A percentile compares a stretch with the other conserved stretches of the same genome.
Conservation (phyloP, 1,140 invertebrate genomes). For the Pseudomyrmex sp. region DNA sequence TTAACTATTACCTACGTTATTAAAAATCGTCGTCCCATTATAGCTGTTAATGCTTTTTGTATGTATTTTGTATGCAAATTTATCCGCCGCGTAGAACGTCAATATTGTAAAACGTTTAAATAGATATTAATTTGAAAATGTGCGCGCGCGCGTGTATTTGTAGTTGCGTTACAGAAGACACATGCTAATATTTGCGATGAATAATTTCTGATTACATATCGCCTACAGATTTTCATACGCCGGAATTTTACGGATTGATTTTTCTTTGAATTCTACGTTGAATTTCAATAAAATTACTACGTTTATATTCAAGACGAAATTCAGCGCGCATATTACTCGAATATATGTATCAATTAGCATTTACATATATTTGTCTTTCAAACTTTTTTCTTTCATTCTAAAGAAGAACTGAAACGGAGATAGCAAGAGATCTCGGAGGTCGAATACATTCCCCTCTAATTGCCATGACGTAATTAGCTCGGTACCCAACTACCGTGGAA, state of each 20-base stretch:
- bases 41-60: conserved; percentile 29
- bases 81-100: background rate
- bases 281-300: background rate
- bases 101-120: conserved; percentile 47
- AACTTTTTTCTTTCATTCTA: conserved; percentile 15
- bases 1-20: conserved; percentile 35
- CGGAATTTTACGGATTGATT: background rate
- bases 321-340: background rate
- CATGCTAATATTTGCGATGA: background rate
- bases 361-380: background rate
- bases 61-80: conserved; percentile 42
- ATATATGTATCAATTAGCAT: conserved; percentile 5
- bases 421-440: conserved; percentile 71
- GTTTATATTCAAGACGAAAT: background rate
- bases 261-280: background rate
- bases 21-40: conserved; percentile 32
- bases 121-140: conserved; percentile 33
- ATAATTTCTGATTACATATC: conserved; percentile 29
- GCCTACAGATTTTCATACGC: background rate
- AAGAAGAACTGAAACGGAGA: conserved; percentile 25
- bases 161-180: background rate
- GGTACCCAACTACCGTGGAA: conserved; percentile 53
- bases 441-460: conserved; percentile 73
- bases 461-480: conserved; percentile 67
- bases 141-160: background rate